phyloP scores from a whole-genome alignment of 30 jellyfish, hydroid and myxozoan species.

The Sanderia malayensis region DNA sequence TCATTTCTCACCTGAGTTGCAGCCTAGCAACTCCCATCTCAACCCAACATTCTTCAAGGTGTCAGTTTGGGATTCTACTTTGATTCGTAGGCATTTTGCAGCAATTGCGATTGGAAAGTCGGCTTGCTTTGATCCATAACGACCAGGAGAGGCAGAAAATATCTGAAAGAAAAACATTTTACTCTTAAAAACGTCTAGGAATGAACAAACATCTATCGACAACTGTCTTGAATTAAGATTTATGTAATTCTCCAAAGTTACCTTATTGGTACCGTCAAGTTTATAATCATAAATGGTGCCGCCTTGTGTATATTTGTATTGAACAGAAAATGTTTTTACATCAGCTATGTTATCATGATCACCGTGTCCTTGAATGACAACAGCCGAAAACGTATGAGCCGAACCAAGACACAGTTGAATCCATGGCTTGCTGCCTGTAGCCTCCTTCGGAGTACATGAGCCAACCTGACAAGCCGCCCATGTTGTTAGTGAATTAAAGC shows the following conservation, averaged over 20 bases:
- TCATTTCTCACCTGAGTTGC: constrained; percentile 25
- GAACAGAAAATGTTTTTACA: too few relatives aligned
- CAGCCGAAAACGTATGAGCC: constrained; percentile 10
- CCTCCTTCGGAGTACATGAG: constrained; percentile 24
- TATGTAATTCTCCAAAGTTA: too few relatives aligned
- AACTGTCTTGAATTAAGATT: too few relatives aligned
- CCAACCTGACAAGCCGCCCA: constrained; percentile 58
- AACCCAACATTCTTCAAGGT: constrained; percentile 26
- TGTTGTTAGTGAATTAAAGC: constrained; percentile 12
- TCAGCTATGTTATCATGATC: too few relatives aligned
- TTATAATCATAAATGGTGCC: too few relatives aligned
- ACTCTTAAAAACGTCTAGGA: too few relatives aligned
- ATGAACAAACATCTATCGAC: too few relatives aligned
- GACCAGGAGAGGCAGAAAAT: constrained; percentile 30
- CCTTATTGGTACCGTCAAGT: too few relatives aligned
- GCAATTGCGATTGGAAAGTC: constrained; percentile 48
- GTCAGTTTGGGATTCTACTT: constrained; percentile 45
- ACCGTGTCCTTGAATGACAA: constrained; percentile 56
- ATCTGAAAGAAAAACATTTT: constrained; percentile 1
- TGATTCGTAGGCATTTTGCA: constrained; percentile 45
- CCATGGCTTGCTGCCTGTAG: constrained; percentile 55
- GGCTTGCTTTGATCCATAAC: constrained; percentile 39
- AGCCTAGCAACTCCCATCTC: constrained; percentile 71
- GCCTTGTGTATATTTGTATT: too few relatives aligned
- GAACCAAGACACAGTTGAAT: constrained; percentile 30